These are phyloP conservation scores for Acleris cristana DNA, from an alignment of 2,888 invertebrate genomes.

Conservation along the genomic window DNA sequence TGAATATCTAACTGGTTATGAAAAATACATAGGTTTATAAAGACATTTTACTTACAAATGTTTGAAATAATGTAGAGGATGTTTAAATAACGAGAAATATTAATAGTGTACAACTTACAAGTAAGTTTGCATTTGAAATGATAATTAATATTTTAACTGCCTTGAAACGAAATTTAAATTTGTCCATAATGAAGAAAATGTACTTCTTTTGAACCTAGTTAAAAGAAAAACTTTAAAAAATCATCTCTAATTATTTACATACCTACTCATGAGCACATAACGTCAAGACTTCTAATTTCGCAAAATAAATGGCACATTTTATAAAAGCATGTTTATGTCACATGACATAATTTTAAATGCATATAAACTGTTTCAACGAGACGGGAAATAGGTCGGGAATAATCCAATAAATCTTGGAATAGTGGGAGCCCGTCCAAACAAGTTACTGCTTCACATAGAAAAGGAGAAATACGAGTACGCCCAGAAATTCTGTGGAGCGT, in stretches of 20 bases:
- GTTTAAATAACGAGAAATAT: background rate
- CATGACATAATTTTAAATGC: constrained; percentile 16
- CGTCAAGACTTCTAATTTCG: constrained; percentile 15
- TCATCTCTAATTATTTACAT: background rate
- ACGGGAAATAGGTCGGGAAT: constrained; percentile 13
- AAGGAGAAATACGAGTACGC: constrained; percentile 1
- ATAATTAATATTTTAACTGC: too few relatives aligned
- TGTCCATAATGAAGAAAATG: too few relatives aligned
- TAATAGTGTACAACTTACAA: too few relatives aligned
- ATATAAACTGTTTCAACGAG: constrained; percentile 15
- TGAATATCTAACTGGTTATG: constrained; percentile 5
- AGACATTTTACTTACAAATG: background rate
- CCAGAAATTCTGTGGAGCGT: background rate
- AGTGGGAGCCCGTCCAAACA: constrained; percentile 26
- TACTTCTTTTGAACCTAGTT: too few relatives aligned
- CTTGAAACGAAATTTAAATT: too few relatives aligned
- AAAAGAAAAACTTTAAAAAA: too few relatives aligned
- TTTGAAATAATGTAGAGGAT: background rate
- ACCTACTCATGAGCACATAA: background rate
- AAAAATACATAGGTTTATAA: constrained; percentile 5
- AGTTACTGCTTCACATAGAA: constrained; percentile 24
- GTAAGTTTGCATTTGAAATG: too few relatives aligned
- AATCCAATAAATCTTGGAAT: constrained; percentile 27
- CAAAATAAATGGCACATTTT: background rate
- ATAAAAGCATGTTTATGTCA: background rate